These are phyloP conservation scores for Julus scandinavius DNA, from an alignment of 2,888 invertebrate species.

Conservation along the genomic window DNA sequence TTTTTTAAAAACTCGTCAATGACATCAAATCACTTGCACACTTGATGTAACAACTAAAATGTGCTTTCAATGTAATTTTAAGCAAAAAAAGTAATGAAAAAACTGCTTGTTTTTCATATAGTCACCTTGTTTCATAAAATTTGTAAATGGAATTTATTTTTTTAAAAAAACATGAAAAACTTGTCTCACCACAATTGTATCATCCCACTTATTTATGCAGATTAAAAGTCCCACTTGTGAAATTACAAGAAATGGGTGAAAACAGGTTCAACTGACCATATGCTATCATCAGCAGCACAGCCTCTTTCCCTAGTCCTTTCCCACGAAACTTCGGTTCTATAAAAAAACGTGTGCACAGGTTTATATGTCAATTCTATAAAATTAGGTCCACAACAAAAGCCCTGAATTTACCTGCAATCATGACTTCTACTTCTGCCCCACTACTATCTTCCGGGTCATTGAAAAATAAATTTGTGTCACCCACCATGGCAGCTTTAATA, in stretches of 20 bases:
- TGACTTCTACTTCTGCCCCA: background rate
- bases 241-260: background rate
- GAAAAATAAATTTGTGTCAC: background rate
- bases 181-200: no score
- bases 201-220: no score
- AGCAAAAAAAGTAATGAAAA: background rate
- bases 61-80: no score
- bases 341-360: background rate
- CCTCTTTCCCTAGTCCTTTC: conserved; percentile 2
- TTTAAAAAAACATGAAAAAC: no score
- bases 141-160: no score
- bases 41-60: no score
- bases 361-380: background rate
- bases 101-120: background rate
- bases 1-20: no score
- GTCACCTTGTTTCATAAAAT: no score
- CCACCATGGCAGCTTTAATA: background rate
- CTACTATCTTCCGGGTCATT: background rate
- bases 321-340: background rate
- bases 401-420: conserved; percentile 11
- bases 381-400: background rate
- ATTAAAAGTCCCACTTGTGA: background rate
- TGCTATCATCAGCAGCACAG: background rate
- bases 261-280: background rate
- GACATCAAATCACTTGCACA: no score